phyloP scores from a whole-genome alignment of 2,113 vertebrate species.

The Semicossyphus pulcher region DNA sequence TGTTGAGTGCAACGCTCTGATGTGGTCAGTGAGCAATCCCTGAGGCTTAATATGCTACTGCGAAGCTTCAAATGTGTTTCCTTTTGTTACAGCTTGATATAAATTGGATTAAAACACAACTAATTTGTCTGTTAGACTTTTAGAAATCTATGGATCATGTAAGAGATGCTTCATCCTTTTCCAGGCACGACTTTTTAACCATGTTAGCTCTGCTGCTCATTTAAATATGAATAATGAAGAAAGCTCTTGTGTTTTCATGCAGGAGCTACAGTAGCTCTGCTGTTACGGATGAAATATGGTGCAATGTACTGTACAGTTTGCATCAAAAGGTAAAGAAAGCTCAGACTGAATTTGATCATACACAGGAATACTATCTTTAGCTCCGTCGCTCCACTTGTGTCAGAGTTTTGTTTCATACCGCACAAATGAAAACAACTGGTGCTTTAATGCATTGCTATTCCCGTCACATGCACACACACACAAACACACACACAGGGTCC shows the following conservation, averaged over 20 bases:
- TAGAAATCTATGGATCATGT: not conserved
- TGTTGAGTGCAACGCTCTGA: constrained; percentile 30
- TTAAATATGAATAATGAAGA: constrained; percentile 5
- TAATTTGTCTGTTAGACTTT: not conserved
- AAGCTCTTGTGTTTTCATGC: not conserved
- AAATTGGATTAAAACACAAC: not conserved
- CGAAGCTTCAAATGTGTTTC: not conserved
- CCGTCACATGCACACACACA: not conserved
- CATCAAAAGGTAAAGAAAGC: not conserved
- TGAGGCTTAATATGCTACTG: constrained; percentile 9
- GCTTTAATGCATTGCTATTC: constrained; percentile 37
- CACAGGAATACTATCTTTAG: constrained; percentile 1
- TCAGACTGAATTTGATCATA: not conserved
- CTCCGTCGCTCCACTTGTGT: constrained; percentile 1
- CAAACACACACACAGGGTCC: not conserved
- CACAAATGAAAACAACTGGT: constrained; percentile 5
- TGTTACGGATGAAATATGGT: not conserved
- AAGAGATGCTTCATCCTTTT: not conserved
- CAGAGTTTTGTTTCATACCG: not conserved
- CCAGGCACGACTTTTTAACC: not conserved
- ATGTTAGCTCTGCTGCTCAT: not conserved
- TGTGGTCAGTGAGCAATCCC: constrained; percentile 1
- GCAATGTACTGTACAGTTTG: not conserved
- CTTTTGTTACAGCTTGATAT: not conserved
- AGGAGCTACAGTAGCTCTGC: not conserved